A percentile compares a stretch with the other conserved stretches of the same genome.
These are phyloP conservation scores for Bubo scandiacus DNA, from an alignment of 2,113 vertebrate species.

Conservation along the genomic window DNA sequence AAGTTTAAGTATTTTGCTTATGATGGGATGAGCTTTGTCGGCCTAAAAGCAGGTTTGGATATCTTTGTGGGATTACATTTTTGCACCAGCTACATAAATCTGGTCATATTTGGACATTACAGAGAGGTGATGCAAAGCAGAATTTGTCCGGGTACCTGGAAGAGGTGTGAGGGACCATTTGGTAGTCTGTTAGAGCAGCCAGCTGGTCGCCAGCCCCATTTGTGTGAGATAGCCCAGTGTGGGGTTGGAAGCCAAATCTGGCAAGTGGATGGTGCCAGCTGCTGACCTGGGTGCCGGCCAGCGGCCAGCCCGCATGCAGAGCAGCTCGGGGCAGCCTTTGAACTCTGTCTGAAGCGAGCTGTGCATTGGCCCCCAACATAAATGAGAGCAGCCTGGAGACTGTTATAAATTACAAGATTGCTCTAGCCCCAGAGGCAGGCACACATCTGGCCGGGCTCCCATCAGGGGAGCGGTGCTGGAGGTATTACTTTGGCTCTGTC, in stretches of 20 bases:
- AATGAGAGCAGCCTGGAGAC: conserved; percentile 45
- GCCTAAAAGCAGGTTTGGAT: no score
- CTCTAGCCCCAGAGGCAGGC: conserved; percentile 34
- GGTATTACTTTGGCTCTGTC: background rate
- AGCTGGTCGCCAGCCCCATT: background rate
- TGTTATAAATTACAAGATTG: conserved; percentile 4
- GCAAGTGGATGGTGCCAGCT: background rate
- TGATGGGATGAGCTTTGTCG: background rate
- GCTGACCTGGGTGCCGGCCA: background rate
- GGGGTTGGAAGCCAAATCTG: rapidly evolving
- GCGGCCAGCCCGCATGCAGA: background rate
- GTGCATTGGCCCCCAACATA: background rate
- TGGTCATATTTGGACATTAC: rapidly evolving
- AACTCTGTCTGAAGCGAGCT: background rate
- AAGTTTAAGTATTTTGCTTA: background rate
- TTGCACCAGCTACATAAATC: background rate
- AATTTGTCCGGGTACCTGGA: background rate
- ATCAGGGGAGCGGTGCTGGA: background rate
- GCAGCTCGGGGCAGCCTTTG: background rate
- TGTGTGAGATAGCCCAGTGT: rapidly evolving
- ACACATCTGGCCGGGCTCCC: conserved; percentile 27
- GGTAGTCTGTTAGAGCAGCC: background rate
- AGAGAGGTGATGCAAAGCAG: background rate
- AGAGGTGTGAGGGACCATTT: background rate
- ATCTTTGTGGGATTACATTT: background rate